These are phyloP conservation scores for Ctenoplectra terminalis DNA, from an alignment of 1,140 invertebrate species.

Conservation along the genomic window DNA sequence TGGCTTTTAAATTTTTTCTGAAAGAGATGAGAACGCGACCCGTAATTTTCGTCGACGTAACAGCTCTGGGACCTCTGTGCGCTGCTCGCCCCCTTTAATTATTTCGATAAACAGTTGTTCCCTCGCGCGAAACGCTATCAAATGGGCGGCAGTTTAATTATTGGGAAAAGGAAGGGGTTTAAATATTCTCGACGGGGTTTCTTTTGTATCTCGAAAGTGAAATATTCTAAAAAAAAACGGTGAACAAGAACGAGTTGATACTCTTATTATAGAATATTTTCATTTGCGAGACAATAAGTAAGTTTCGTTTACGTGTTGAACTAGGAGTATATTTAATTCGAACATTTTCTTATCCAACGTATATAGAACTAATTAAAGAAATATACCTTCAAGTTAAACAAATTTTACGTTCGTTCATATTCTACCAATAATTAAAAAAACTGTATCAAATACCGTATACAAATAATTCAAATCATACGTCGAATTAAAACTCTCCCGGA, in stretches of 20 bases:
- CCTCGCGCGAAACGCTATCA: background rate
- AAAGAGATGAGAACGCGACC: background rate
- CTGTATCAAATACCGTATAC: too few relatives aligned
- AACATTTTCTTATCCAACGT: too few relatives aligned
- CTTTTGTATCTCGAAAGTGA: background rate
- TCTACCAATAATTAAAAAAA: too few relatives aligned
- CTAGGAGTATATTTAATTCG: background rate
- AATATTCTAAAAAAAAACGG: background rate
- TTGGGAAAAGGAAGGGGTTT: background rate
- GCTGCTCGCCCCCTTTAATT: background rate
- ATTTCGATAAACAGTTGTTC: conserved; percentile 16
- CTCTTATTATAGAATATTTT: background rate
- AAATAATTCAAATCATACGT: background rate
- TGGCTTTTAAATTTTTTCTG: background rate
- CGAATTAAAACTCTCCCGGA: background rate
- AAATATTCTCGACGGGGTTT: background rate
- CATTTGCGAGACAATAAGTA: background rate
- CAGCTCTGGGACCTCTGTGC: background rate
- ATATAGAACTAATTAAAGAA: too few relatives aligned
- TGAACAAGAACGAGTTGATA: too few relatives aligned
- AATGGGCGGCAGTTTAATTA: background rate
- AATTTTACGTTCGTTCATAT: too few relatives aligned
- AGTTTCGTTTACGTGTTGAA: too few relatives aligned
- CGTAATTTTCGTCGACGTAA: conserved; percentile 5
- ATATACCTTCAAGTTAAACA: too few relatives aligned